Base-by-base conservation (phyloP, 2,888 invertebrate species). In the Trissoscelio sp. region DNA sequence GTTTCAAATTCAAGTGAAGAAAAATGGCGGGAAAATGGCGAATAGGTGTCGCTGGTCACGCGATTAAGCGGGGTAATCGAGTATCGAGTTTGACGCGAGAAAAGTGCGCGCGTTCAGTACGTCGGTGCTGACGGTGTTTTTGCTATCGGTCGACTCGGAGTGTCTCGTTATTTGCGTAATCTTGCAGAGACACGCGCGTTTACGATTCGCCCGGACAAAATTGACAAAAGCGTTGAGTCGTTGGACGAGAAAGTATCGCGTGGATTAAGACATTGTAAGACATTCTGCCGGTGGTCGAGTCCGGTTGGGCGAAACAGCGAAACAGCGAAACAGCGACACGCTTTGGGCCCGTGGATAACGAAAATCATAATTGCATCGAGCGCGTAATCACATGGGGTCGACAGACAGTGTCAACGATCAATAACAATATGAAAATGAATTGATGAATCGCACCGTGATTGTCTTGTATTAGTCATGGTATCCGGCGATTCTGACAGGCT, bases 381-480 rank as follows among this genome's bases (percentile, higher is more conserved):
- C 66, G 64, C 58, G 66, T 73, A 73, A 73, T 73, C 79, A 79
- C 79, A 73, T 79, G 79, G 57, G 48, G 58, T 69, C 79, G 74
- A 74, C 55, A 69, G 62, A 37, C 69, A 79, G 74, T 79, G 74
- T 83, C 73, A 88, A 88, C 90, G 90, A 90, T 90, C 90, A 89
- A 90, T 90, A 90, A 89, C 88, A 88, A 88, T 88, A 88, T 87
- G 85, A 89, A 90, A 89, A 90, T 90, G 88, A 89, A 87, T 88
- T 89, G 86, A 88, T 88, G 88, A 89, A 86, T 86, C 66, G 84
- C 83, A 79, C 80, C 78, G 82, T 81, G 82, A 84, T 83, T 82
- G 85, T 85, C 85, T 85, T 77, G 67, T 84, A 83, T 79, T 84
- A 87, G 85, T 77, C 87, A 90, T 90, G 90, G 88, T 90, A 85